phyloP scores from a whole-genome alignment of 2,113 vertebrate genomes.

The Nothoprocta perdicaria region DNA sequence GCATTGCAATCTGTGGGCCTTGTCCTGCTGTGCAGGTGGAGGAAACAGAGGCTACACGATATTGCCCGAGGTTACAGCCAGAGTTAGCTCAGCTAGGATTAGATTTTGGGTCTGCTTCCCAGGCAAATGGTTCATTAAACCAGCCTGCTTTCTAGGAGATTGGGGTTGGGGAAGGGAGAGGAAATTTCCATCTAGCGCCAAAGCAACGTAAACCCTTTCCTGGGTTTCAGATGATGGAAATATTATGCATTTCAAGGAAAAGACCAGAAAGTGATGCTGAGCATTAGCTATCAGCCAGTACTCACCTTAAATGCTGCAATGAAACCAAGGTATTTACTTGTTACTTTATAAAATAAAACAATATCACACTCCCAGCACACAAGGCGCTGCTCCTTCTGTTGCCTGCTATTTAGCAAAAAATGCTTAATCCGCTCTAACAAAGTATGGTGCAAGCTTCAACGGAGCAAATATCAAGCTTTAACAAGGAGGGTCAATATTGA shows the following conservation, averaged over 20 bases:
- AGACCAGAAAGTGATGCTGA: background rate
- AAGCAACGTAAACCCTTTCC: rapidly evolving
- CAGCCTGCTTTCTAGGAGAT: background rate
- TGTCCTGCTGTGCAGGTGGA: background rate
- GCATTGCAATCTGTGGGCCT: background rate
- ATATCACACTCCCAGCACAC: rapidly evolving
- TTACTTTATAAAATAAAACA: slow-evolving; percentile 6
- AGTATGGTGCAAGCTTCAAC: slow-evolving; percentile 18
- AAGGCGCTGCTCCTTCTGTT: background rate
- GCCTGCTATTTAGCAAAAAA: slow-evolving; percentile 49
- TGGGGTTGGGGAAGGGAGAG: background rate
- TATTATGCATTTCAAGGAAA: background rate
- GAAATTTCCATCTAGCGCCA: background rate
- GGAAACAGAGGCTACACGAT: background rate
- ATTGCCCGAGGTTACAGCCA: background rate
- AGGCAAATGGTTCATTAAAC: slow-evolving; percentile 14
- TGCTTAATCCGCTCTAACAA: slow-evolving; percentile 55
- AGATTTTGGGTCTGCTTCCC: slow-evolving; percentile 13
- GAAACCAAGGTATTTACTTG: background rate
- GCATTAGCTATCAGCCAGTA: background rate
- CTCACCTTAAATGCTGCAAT: background rate
- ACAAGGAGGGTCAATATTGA: slow-evolving; percentile 69
- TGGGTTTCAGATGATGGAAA: background rate
- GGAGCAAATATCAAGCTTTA: slow-evolving; percentile 67
- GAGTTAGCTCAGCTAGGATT: slow-evolving; percentile 4